A percentile compares a stretch with the other conserved stretches of the same genome.
These are phyloP conservation scores for Takifugu flavidus DNA, from an alignment of 2,113 vertebrate species.

Conservation along the genomic window DNA sequence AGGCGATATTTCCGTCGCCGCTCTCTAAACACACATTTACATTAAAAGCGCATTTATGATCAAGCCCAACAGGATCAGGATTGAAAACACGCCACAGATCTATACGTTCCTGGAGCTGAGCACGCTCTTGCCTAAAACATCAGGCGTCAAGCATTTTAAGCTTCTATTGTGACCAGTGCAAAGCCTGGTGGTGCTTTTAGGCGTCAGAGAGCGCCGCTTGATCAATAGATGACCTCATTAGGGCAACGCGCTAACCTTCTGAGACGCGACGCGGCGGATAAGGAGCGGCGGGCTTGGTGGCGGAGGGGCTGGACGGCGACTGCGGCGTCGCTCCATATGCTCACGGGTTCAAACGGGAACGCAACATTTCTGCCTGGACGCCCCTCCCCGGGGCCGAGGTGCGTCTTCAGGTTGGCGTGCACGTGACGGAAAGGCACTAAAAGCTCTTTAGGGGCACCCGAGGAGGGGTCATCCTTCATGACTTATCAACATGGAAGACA, in stretches of 20 bases:
- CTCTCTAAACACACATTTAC: neutral
- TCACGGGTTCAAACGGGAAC: conserved; percentile 2
- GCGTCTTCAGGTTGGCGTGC: conserved; percentile 28
- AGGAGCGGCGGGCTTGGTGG: conserved; percentile 17
- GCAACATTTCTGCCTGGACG: conserved; percentile 4
- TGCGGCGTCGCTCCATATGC: neutral
- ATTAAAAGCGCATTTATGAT: neutral
- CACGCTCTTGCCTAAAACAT: conserved; percentile 69
- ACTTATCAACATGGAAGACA: conserved; percentile 67
- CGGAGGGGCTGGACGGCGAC: conserved; percentile 4
- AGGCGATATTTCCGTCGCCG: neutral
- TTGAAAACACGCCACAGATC: conserved; percentile 12
- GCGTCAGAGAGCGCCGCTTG: conserved; percentile 61
- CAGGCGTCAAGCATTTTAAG: conserved; percentile 61
- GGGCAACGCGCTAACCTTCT: conserved; percentile 45
- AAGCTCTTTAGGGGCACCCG: conserved; percentile 68
- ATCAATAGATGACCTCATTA: conserved; percentile 69
- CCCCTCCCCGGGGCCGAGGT: too few species aligned
- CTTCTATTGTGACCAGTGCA: conserved; percentile 65
- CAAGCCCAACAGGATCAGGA: neutral
- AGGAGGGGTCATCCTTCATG: conserved; percentile 64
- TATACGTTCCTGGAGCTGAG: conserved; percentile 31
- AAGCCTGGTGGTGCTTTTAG: conserved; percentile 64
- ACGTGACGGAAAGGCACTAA: conserved; percentile 63
- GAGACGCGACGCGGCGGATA: conserved; percentile 28